Evolutionary conservation across 2,888 invertebrate genomes (phyloP), one percentile per base, ranked within the genome.

Genomic region (Apocheima hispidaria): DNA sequence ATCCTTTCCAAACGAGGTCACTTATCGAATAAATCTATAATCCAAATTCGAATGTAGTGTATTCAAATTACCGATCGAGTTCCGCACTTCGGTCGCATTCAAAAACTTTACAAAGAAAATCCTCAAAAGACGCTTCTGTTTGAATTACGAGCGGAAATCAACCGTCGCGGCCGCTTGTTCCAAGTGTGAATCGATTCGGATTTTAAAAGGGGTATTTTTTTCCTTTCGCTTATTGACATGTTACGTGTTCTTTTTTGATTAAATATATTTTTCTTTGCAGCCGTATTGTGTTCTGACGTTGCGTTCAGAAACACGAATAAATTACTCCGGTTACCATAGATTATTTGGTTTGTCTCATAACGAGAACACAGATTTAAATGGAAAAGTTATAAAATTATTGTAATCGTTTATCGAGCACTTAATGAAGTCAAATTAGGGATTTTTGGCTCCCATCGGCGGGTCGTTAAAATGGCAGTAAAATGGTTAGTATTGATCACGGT

Each of bases 71-170:
- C 87, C 83, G 88, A 90, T 90, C 81, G 80, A 84, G 84, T 85
- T 86, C 84, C 86, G 84, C 72, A 77, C 81, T 81, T 75, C 73
- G 75, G 73, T 69, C 71, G 75, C 76, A 86, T 86, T 87, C 84
- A 86, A 77, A n/a, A 77, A 70, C 74, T 78, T 81, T 72, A 80
- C 79, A 87, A 85, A 84, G 81, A 84, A 84, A 86, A 83, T 77
- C 76, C 75, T 79, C 74, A 82, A 84, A 87, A 84, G 85, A 86
- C 81, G 85, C 81, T 84, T 82, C 84, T 83, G 84, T 90, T 88
- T 87, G 88, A 91, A 88, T 90, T 86, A 86, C 86, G 90, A 91
- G 86, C 92, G 92, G 92, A 92, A 92, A 91, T 89, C 88, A 91
- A 88, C 90, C 90, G 92, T 89, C 92, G 83, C 79, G 81, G 75